These are phyloP conservation scores for Drosophila yakuba DNA, from an alignment of 1,140 invertebrate species.

Conservation along the genomic window DNA sequence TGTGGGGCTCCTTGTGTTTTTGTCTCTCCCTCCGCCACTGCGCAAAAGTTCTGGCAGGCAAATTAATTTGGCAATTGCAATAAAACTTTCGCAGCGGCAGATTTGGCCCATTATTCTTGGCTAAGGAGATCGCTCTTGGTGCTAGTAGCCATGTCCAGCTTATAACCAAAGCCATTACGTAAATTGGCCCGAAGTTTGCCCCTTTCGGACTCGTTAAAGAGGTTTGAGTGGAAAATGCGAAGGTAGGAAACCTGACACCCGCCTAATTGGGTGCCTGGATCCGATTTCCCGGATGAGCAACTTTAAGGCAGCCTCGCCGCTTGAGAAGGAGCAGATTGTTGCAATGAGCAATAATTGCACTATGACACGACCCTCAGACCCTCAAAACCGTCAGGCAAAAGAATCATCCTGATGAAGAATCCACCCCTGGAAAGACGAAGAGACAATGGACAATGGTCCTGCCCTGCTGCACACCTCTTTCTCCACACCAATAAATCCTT, in stretches of 20 bases:
- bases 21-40: background rate
- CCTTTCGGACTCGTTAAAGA: background rate
- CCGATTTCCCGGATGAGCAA: slow-evolving; percentile 15
- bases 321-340: slow-evolving; percentile 45
- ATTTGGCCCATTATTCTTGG: slow-evolving; percentile 48
- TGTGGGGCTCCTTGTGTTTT: slow-evolving; percentile 10
- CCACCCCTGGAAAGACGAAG: slow-evolving; percentile 56
- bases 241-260: slow-evolving; percentile 28
- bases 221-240: background rate
- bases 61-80: slow-evolving; percentile 57
- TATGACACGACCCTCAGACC: slow-evolving; percentile 50
- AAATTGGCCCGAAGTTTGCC: slow-evolving; percentile 46
- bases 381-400: background rate
- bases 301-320: background rate
- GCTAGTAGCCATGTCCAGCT: slow-evolving; percentile 28
- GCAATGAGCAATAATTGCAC: slow-evolving; percentile 72
- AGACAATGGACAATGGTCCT: slow-evolving; percentile 54
- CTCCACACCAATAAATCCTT: slow-evolving; percentile 73
- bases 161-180: slow-evolving; percentile 51
- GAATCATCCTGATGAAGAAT: slow-evolving; percentile 28
- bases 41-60: slow-evolving; percentile 35
- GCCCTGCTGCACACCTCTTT: background rate
- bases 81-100: slow-evolving; percentile 47
- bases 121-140: slow-evolving; percentile 21
- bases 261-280: slow-evolving; percentile 39